A percentile compares a stretch with the other conserved stretches of the same genome.
Evolutionary conservation across 1,140 invertebrate genomes (phyloP).

Genomic region (Drosophila takahashii): DNA sequence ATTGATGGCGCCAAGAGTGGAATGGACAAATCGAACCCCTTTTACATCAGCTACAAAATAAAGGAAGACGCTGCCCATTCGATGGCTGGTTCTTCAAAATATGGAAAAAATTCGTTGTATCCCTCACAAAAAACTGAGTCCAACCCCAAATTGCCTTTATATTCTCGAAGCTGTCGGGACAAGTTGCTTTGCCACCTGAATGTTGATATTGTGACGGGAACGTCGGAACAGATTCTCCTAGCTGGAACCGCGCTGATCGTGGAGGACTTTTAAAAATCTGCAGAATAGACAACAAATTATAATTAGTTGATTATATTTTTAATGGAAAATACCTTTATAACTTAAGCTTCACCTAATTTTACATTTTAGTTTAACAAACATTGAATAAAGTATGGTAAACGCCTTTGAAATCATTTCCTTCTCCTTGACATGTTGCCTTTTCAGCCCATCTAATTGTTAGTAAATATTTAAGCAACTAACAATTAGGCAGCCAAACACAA

Average conservation of each 20-base stretch:
- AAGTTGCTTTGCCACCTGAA: conserved; percentile 69
- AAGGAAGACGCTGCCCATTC: conserved; percentile 3
- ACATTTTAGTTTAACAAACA: not conserved
- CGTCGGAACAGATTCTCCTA: conserved; percentile 60
- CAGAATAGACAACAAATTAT: no score
- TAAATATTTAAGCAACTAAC: conserved; percentile 19
- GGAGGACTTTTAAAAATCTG: conserved; percentile 56
- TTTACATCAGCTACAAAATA: conserved; percentile 50
- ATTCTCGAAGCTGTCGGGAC: conserved; percentile 64
- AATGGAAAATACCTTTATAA: not conserved
- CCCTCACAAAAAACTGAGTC: conserved; percentile 28
- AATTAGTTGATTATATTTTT: not conserved
- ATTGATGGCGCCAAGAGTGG: conserved; percentile 56
- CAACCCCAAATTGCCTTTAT: conserved; percentile 61
- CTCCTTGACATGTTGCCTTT: not conserved
- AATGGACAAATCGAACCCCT: conserved; percentile 31
- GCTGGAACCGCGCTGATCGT: conserved; percentile 80
- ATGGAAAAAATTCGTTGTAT: conserved; percentile 26
- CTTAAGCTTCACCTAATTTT: not conserved
- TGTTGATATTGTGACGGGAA: conserved; percentile 44
- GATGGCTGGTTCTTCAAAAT: not conserved
- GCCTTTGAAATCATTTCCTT: not conserved
- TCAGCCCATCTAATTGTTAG: not conserved
- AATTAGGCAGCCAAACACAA: conserved; percentile 13
- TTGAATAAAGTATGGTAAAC: not conserved